Evolutionary conservation across 2,888 invertebrate genomes (phyloP).

Genomic region (Atethmia centrago): DNA sequence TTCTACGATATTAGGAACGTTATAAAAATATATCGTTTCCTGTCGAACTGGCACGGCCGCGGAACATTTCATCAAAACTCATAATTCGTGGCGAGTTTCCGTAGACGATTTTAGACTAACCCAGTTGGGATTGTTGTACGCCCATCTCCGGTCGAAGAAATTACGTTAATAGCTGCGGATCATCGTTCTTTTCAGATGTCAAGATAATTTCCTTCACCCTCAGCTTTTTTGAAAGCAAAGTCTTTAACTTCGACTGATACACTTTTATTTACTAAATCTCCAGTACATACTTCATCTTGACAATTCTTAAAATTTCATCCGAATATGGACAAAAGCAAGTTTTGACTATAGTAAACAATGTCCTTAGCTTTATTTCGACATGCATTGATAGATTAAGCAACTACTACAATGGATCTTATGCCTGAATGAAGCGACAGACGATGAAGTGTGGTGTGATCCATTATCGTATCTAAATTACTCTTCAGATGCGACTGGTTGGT

Average conservation of each 20-base stretch:
- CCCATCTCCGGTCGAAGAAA: conserved; percentile 74
- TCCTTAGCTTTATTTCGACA: conserved; percentile 17
- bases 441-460: conserved; percentile 27
- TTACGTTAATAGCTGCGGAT: conserved; percentile 68
- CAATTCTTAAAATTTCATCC: conserved; percentile 12
- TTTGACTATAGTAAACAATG: conserved; percentile 23
- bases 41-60: conserved; percentile 76
- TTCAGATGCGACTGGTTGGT: conserved; percentile 8
- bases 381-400: conserved; percentile 38
- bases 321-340: conserved; percentile 4
- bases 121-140: conserved; percentile 76
- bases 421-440: conserved; percentile 22
- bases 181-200: conserved; percentile 51
- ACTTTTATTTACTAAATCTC: not conserved
- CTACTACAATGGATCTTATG: conserved; percentile 32
- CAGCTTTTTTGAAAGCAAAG: conserved; percentile 12
- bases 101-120: conserved; percentile 86
- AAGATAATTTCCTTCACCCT: conserved; percentile 29
- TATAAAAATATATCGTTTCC: conserved; percentile 82
- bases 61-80: conserved; percentile 88
- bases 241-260: not conserved
- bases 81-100: conserved; percentile 88
- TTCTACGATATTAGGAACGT: conserved; percentile 62
- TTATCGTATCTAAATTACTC: conserved; percentile 35
- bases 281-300: not conserved